Percentiles rank a stretch among this genome's conserved stretches.
Evolutionary conservation across 30 jellyfish, hydroid and myxozoan species (phyloP).

Genomic region (Thelohanellus kitauei): DNA sequence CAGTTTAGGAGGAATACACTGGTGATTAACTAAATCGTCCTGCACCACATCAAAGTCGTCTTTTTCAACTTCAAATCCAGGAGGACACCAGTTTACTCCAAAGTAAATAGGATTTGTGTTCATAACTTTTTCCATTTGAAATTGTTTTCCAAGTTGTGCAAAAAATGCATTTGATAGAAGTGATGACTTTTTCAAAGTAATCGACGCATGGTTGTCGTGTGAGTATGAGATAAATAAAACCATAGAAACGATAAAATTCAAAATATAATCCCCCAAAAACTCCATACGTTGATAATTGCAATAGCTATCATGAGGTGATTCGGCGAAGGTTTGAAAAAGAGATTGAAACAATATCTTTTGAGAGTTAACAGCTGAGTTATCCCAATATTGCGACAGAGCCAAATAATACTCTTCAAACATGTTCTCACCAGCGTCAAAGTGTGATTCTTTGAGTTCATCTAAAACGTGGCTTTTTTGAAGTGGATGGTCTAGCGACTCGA

Average conservation of each 20-base stretch:
- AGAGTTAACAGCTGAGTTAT: too few species aligned
- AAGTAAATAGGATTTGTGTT: too few species aligned
- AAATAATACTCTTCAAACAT: too few species aligned
- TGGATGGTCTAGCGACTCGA: too few species aligned
- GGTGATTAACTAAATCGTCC: constrained; percentile 1
- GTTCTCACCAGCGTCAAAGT: too few species aligned
- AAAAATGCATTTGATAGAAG: too few species aligned
- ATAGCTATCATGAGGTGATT: constrained; percentile 8
- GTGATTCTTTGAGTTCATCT: too few species aligned
- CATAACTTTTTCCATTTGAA: too few species aligned
- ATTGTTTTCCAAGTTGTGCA: too few species aligned
- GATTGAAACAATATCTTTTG: not conserved
- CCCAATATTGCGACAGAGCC: too few species aligned
- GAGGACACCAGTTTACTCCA: constrained; percentile 30
- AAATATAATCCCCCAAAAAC: constrained; percentile 38
- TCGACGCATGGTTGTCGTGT: constrained; percentile 16
- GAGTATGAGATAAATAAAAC: constrained; percentile 14
- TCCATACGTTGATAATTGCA: constrained; percentile 37
- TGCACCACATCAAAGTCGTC: not conserved
- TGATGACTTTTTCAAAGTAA: constrained; percentile 13
- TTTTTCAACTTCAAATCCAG: constrained; percentile 10
- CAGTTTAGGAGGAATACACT: constrained; percentile 18
- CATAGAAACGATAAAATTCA: constrained; percentile 26
- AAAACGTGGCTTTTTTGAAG: too few species aligned
- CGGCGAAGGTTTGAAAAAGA: not conserved